Percentiles rank a stretch among this genome's conserved stretches.
phyloP scores from a whole-genome alignment of 2,113 vertebrate species.

The Oenanthe melanoleuca region DNA sequence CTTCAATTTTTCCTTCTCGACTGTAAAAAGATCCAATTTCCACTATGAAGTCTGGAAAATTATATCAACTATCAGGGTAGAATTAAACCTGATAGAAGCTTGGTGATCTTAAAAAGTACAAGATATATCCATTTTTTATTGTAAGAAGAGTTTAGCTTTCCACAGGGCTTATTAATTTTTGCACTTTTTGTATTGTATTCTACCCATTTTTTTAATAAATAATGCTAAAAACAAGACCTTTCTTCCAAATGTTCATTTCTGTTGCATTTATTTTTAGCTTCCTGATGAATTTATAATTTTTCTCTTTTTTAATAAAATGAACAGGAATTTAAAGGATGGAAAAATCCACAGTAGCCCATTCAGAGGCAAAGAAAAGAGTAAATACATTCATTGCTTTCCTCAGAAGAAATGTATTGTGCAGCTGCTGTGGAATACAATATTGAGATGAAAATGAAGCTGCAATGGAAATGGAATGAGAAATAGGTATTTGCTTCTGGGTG shows the following conservation, averaged over 20 bases:
- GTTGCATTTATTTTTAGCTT: slow-evolving; percentile 20
- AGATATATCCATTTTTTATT: slow-evolving; percentile 18
- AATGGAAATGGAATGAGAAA: slow-evolving; percentile 74
- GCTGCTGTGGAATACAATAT: slow-evolving; percentile 67
- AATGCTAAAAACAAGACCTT: not conserved
- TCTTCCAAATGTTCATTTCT: not conserved
- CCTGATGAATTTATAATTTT: not conserved
- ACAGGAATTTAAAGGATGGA: not conserved
- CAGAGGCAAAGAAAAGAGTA: slow-evolving; percentile 54
- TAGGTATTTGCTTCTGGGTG: slow-evolving; percentile 59
- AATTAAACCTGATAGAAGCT: not conserved
- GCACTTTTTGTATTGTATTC: not conserved
- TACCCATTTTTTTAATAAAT: not conserved
- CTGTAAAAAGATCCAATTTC: not conserved
- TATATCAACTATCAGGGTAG: not conserved
- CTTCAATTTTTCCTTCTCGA: slow-evolving; percentile 4
- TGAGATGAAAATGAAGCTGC: slow-evolving; percentile 71
- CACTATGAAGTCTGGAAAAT: not conserved
- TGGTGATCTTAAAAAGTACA: slow-evolving; percentile 50
- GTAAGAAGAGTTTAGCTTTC: not conserved
- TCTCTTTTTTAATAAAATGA: slow-evolving; percentile 13
- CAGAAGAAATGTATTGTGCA: slow-evolving; percentile 59
- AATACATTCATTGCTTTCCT: slow-evolving; percentile 74
- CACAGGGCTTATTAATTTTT: not conserved
- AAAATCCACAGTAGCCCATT: slow-evolving; percentile 21